Evolutionary conservation across 2,113 vertebrate genomes (phyloP).

Genomic region (Miniopterus natalensis): DNA sequence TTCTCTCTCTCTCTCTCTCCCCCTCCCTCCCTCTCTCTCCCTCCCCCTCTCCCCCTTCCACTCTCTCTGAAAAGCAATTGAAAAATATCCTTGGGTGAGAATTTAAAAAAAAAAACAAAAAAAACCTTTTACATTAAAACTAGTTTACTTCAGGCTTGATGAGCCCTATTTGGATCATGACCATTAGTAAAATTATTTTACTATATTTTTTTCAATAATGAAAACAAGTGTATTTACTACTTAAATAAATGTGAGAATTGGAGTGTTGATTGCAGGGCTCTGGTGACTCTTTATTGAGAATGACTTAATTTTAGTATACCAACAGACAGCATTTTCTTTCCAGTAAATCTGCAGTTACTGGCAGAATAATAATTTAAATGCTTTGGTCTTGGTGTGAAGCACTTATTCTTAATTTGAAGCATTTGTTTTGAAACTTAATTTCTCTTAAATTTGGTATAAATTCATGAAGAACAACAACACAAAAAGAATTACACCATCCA

Average conservation of each 20-base stretch:
- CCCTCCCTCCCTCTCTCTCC: no score
- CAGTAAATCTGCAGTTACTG: background rate
- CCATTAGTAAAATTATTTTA: background rate
- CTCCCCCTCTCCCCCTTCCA: no score
- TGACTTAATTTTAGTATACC: background rate
- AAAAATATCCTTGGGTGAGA: no score
- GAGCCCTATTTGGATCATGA: background rate
- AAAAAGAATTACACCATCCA: background rate
- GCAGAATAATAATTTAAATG: slow-evolving; percentile 19
- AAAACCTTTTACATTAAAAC: background rate
- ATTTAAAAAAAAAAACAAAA: background rate
- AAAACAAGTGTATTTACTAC: slow-evolving; percentile 7
- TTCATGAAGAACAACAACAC: background rate
- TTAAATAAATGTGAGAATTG: background rate
- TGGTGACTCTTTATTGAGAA: background rate
- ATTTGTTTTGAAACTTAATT: slow-evolving; percentile 1
- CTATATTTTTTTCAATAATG: background rate
- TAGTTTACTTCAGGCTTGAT: background rate
- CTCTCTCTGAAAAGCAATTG: no score
- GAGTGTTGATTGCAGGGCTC: background rate
- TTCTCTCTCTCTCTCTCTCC: no score
- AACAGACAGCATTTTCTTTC: background rate
- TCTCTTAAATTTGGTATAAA: background rate
- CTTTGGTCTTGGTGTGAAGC: background rate
- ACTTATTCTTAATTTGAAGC: background rate